Conservation (phyloP, 2,888 invertebrate species). For the Protophormia terraenovae region DNA sequence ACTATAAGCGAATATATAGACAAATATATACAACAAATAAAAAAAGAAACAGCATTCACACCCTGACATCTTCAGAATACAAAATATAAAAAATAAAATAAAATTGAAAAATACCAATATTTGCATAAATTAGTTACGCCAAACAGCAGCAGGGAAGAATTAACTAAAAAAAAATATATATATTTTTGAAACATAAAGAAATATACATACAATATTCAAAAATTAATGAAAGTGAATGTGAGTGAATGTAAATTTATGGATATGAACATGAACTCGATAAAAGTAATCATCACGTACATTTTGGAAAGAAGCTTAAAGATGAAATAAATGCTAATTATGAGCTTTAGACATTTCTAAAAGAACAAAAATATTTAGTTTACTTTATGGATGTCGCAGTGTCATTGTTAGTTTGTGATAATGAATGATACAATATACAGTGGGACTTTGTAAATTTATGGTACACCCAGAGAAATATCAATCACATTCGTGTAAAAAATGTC, state of each 20-base stretch:
- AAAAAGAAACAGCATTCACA: conserved; percentile 34
- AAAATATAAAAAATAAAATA: conserved; percentile 20
- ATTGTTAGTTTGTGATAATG: too few species aligned
- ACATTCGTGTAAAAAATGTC: too few species aligned
- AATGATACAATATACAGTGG: too few species aligned
- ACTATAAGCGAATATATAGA: conserved; percentile 48
- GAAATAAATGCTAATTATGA: background rate
- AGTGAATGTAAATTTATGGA: background rate
- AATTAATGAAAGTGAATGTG: conserved; percentile 43
- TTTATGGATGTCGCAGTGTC: too few species aligned
- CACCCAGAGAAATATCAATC: too few species aligned
- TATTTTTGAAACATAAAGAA: conserved; percentile 39
- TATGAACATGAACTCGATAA: background rate
- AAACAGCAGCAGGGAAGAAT: background rate
- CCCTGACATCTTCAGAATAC: conserved; percentile 17
- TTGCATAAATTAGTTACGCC: conserved; percentile 79
- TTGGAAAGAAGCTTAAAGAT: background rate
- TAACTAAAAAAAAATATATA: background rate
- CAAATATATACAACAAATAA: background rate
- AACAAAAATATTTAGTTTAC: too few species aligned
- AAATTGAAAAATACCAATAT: conserved; percentile 74
- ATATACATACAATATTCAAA: background rate
- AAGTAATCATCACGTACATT: background rate
- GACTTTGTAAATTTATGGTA: too few species aligned
- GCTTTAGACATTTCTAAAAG: too few species aligned